Base-by-base conservation (phyloP, 2,888 invertebrate genomes). In the Cantharis nigra region DNA sequence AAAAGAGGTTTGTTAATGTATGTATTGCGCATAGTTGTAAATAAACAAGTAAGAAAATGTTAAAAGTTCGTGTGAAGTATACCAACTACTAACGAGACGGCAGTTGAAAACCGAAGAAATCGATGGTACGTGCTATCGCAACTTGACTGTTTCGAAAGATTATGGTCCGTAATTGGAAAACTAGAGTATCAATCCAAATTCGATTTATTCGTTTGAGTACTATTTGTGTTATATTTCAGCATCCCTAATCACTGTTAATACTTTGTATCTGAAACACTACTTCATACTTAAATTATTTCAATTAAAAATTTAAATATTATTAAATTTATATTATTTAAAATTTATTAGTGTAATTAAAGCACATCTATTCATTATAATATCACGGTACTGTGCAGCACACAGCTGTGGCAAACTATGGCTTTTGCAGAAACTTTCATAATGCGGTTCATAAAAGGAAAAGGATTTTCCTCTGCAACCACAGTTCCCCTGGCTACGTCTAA, bases 121-220 rank as follows among this genome's bases (percentile, higher is more conserved):
- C 76, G 76, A 76, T 76, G 49, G 70, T 73, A 76, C 76, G 73
- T 76, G 73, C 70, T 76, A 72, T 76, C 72, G 69, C 70, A 63
- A 72, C 73, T 72, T 73, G 73, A 73, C 73, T 76, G 72, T 76
- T 69, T 76, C 71, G 67, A 72, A 72, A 72, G 76, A 76, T 76
- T 76, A 76, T 73, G 76, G 71, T 30, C 71, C 23, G 71, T 75
- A 75, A 75, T 75, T 75, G 76, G 70, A 76, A 72, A 76, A 73
- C 72, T 76, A 72, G 64, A 72, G 76, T 76, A 76, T 76, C 76
- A 76, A 76, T 76, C 76, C 70, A 72, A 76, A 76, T 73, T 69
- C 63, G 73, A 72, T 76, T 76, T 76, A 76, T 76, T 76, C 70
- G 69, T 76, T 76, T 73, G 74, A 74, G 71, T 63, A 77, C 70